Percentiles rank a stretch among this genome's conserved stretches.
Evolutionary conservation across 2,888 invertebrate genomes (phyloP).

Genomic region (Andrena chrysosceles): DNA sequence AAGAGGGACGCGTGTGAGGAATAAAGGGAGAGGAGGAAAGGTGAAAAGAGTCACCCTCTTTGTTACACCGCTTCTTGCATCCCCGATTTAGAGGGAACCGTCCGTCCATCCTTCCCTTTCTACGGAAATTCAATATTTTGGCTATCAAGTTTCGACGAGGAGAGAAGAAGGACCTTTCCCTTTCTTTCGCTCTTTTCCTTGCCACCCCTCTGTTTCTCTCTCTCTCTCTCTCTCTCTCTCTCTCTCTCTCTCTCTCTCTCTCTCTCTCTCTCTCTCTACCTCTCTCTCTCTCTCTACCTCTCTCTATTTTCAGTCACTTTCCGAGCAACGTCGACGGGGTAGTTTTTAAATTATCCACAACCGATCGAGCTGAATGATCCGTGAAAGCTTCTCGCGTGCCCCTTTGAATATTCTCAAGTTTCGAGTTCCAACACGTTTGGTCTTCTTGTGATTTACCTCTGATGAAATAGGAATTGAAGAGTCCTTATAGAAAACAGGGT

Average conservation of each 20-base stretch:
- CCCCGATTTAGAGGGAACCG: slow-evolving; percentile 56
- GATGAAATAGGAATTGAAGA: slow-evolving; percentile 9
- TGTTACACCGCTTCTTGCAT: slow-evolving; percentile 66
- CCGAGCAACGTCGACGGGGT: slow-evolving; percentile 54
- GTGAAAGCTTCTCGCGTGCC: slow-evolving; percentile 43
- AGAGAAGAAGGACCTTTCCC: slow-evolving; percentile 33
- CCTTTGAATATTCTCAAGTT: slow-evolving; percentile 48
- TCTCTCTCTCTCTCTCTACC: slow-evolving; percentile 33
- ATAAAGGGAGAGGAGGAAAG: slow-evolving; percentile 45
- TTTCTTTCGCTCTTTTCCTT: slow-evolving; percentile 35
- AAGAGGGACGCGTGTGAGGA: slow-evolving; percentile 48
- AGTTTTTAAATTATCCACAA: slow-evolving; percentile 54
- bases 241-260: slow-evolving; percentile 38
- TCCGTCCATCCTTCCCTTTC: slow-evolving; percentile 65
- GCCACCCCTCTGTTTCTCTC: slow-evolving; percentile 31
- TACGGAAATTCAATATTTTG: slow-evolving; percentile 82
- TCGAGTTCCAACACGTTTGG: slow-evolving; percentile 43
- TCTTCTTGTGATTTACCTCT: neutral
- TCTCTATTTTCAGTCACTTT: slow-evolving; percentile 32
- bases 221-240: slow-evolving; percentile 37
- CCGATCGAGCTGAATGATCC: slow-evolving; percentile 40
- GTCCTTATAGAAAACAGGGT: neutral
- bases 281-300: slow-evolving; percentile 32
- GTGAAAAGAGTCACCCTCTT: slow-evolving; percentile 63
- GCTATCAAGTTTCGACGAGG: slow-evolving; percentile 77